Evolutionary conservation across 2,888 invertebrate species (phyloP).

Genomic region (Alloplasta piceator): DNA sequence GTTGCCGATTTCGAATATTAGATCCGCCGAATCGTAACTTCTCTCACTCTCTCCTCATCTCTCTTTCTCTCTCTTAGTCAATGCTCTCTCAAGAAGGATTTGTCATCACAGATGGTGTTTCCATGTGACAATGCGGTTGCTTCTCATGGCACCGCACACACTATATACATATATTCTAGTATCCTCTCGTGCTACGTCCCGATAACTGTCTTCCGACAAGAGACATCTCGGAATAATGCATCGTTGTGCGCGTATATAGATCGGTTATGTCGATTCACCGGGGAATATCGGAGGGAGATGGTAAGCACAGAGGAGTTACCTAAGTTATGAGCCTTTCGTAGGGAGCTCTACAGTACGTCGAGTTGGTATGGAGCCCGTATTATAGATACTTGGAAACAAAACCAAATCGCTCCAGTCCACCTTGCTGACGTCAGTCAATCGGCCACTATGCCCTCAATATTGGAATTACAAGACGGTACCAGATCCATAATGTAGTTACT

Average conservation of each 20-base stretch:
- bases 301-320: conserved; percentile 12
- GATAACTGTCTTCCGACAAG: conserved; percentile 51
- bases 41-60: too few species aligned
- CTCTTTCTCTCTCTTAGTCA: not conserved
- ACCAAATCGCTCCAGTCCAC: conserved; percentile 55
- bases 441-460: conserved; percentile 5
- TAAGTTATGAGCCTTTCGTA: conserved; percentile 21
- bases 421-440: conserved; percentile 40
- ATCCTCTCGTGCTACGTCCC: conserved; percentile 41
- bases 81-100: conserved; percentile 13
- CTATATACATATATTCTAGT: not conserved
- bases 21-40: not conserved
- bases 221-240: conserved; percentile 33
- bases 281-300: conserved; percentile 2
- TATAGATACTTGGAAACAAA: conserved; percentile 36
- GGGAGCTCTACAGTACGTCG: conserved; percentile 21
- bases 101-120: conserved; percentile 48
- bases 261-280: conserved; percentile 17
- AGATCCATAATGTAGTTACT: conserved; percentile 6
- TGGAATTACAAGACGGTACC: not conserved
- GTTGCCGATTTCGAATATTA: not conserved
- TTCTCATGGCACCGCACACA: not conserved
- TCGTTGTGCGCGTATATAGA: conserved; percentile 2
- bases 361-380: conserved; percentile 30
- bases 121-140: conserved; percentile 7